Base-by-base conservation (phyloP, 2,888 invertebrate species). In the Sclerodermus sp. region DNA sequence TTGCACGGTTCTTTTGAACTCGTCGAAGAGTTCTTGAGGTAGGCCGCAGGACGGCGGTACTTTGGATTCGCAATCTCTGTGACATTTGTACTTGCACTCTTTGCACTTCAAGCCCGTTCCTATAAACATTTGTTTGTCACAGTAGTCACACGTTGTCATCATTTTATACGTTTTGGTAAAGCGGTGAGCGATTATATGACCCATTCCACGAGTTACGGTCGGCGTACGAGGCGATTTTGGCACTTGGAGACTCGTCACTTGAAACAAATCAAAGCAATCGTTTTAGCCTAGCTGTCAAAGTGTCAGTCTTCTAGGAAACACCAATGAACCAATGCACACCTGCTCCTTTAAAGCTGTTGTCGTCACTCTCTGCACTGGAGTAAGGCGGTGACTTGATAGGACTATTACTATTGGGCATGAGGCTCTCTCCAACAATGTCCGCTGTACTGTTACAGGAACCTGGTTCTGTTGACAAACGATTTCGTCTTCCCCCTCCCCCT, bases 71-170 rank as follows among this genome's bases (percentile, higher is more conserved):
- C 96, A 96, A 70, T 94, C 93, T 77, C 87, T 83, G 79, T 91
- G 91, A 74, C 90, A 91, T 68, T 88, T 91, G 74, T 92, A 95
- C 82, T 94, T 96, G 85, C 96, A 96, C 79, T 95, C 94, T 77
- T 90, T 94, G 79, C 96, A 96, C 79, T 91, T 94, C 63, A 92
- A 84, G 8, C 89, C 90, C 16, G 86, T 83, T 30, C 88, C 90
- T 75, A 91, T 88, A 64, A 91, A 87, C 86, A 93, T 90, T 78
- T 90, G 91, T 72, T 91, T 91, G 67, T 89, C 88, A 80, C 96
- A 96, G 73, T 89, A 88, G 79, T 93, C 91, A 80, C 96, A 96
- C 1, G 90, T 90, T 46, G 92, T 89, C 79, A 91, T 89, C 83
- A 92, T 85, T 79, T 91, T 93, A 80, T 93, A 89, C 30, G 88